These are phyloP conservation scores for Patella vulgata DNA, from an alignment of 1,140 invertebrate species.

Conservation along the genomic window DNA sequence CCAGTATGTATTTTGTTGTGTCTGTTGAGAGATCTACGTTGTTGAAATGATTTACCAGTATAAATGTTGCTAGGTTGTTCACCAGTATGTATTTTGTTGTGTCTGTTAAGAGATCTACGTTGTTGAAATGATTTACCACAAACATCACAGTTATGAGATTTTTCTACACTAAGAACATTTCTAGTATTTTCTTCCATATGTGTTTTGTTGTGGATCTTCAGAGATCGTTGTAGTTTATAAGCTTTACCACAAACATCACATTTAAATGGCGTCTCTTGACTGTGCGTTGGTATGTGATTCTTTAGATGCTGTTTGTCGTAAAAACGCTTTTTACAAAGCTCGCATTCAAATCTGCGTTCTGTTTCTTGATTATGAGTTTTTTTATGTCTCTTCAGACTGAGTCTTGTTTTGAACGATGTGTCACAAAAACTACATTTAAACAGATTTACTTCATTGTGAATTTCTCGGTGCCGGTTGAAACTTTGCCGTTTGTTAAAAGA, in stretches of 20 bases:
- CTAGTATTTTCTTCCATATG: no score
- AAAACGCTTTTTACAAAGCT: slow-evolving; percentile 9
- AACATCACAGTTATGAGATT: slow-evolving; percentile 6
- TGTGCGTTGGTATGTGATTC: slow-evolving; percentile 11
- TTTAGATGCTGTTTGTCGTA: neutral
- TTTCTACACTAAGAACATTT: neutral
- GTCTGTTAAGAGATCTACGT: slow-evolving; percentile 10
- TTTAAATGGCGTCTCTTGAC: slow-evolving; percentile 6
- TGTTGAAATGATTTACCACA: slow-evolving; percentile 17
- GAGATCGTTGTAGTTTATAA: neutral
- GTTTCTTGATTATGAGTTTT: slow-evolving; percentile 4
- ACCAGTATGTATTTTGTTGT: slow-evolving; percentile 34
- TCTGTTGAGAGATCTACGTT: neutral
- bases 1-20: slow-evolving; percentile 22
- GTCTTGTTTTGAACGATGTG: slow-evolving; percentile 1
- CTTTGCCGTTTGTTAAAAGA: no score
- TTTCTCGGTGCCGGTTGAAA: no score
- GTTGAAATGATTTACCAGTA: slow-evolving; percentile 19
- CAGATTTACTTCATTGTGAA: slow-evolving; percentile 3
- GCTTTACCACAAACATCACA: slow-evolving; percentile 4
- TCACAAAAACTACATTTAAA: slow-evolving; percentile 12
- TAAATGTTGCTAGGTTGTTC: slow-evolving; percentile 41
- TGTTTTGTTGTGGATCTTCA: neutral
- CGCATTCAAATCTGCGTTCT: slow-evolving; percentile 8
- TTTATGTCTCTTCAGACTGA: no score